phyloP scores from a whole-genome alignment of 2,888 invertebrate species.

The Thymelicus lineola region DNA sequence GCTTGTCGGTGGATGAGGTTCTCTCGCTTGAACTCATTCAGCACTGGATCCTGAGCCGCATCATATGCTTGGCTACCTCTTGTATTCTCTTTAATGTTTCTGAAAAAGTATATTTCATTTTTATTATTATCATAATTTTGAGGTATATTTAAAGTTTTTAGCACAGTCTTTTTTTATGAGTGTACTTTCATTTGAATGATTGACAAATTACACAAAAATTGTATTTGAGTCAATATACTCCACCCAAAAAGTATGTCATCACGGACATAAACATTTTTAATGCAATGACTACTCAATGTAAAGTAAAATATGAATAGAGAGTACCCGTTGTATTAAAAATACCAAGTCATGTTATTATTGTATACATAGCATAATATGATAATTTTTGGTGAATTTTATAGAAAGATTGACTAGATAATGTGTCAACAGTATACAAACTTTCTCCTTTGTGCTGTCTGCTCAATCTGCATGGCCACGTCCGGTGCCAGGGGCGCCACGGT shows the following conservation, averaged over 20 bases:
- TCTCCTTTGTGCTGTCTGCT: slow-evolving; percentile 90
- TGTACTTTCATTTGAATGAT: no score
- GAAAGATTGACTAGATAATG: neutral
- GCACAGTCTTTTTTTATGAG: no score
- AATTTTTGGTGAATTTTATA: neutral
- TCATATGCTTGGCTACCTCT: slow-evolving; percentile 87
- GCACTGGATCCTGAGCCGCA: slow-evolving; percentile 90
- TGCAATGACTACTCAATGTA: no score
- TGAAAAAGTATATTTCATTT: slow-evolving; percentile 41
- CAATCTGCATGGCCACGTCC: slow-evolving; percentile 91
- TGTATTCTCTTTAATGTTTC: slow-evolving; percentile 86
- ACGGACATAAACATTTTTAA: no score
- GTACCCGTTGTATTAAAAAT: no score
- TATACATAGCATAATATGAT: neutral
- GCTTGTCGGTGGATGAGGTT: slow-evolving; percentile 94
- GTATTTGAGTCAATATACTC: no score
- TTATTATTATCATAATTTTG: no score
- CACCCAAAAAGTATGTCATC: no score
- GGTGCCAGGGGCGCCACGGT: slow-evolving; percentile 93
- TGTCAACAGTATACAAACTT: slow-evolving; percentile 60
- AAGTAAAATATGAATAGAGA: no score
- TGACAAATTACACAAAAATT: no score
- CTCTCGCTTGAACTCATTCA: slow-evolving; percentile 97
- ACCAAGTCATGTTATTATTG: no score
- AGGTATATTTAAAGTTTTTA: no score